Conservation (phyloP, 2,113 vertebrate species). For the Rousettus leschenaultii region DNA sequence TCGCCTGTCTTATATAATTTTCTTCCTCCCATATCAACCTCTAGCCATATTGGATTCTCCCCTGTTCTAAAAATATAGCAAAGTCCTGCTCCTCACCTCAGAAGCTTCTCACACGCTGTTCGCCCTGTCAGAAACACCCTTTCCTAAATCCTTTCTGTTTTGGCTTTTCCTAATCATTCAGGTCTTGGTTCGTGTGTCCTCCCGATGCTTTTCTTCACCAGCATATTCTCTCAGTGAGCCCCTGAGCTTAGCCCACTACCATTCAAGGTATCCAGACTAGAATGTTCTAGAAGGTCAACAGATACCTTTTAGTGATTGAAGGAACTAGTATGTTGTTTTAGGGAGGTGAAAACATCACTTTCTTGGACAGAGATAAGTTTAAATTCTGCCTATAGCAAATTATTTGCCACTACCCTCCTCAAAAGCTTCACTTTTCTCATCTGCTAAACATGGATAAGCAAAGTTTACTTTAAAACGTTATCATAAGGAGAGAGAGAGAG, state of each 20-base stretch:
- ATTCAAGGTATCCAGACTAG: not conserved
- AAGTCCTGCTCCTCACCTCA: not conserved
- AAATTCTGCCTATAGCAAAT: not conserved
- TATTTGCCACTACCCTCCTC: accelerated
- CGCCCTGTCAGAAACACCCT: not conserved
- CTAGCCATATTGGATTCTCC: not conserved
- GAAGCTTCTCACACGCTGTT: not conserved
- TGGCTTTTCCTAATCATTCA: not conserved
- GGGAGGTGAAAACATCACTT: not conserved
- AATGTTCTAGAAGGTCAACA: constrained; percentile 1
- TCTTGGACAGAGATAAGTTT: not conserved
- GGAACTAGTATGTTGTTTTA: not conserved
- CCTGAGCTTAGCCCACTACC: not conserved
- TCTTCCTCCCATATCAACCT: not conserved
- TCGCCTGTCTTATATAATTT: not conserved
- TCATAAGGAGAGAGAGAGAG: not conserved
- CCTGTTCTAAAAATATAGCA: not conserved
- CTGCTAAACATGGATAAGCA: not conserved
- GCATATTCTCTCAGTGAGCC: not conserved
- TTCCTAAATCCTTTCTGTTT: accelerated
- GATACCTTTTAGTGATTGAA: not conserved
- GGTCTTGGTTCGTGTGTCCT: not conserved
- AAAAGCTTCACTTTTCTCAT: not conserved
- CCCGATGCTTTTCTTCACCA: not conserved
- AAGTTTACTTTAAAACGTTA: not conserved